A percentile compares a stretch with the other conserved stretches of the same genome.
Evolutionary conservation across 2,797 vertebrate species (phyloP).

Genomic region (Enteromius viviparus): DNA sequence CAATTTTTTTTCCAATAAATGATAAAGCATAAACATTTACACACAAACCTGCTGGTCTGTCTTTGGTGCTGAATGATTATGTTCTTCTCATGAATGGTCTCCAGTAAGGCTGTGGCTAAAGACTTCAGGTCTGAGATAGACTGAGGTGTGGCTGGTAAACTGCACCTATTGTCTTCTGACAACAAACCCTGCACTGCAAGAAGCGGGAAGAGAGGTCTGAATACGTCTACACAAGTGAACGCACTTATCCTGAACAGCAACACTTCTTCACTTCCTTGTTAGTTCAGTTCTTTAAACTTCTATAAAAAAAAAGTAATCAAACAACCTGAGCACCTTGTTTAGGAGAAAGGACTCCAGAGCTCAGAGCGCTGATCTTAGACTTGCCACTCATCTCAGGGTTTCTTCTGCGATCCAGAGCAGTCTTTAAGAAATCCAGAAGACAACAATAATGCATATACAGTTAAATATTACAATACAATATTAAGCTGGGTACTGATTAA

Average conservation of each 20-base stretch:
- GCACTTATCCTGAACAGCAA: background rate
- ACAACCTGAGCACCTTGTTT: conserved; percentile 79
- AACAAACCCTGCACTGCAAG: conserved; percentile 62
- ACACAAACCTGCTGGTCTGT: conserved; percentile 85
- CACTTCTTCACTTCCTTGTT: background rate
- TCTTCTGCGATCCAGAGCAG: conserved; percentile 84
- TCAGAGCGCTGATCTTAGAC: conserved; percentile 77
- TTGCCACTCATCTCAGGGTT: conserved; percentile 77
- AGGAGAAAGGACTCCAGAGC: conserved; percentile 83
- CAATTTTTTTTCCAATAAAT: background rate
- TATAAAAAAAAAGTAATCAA: background rate
- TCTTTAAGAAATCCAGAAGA: conserved; percentile 67
- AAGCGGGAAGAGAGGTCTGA: background rate
- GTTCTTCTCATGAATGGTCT: conserved; percentile 89
- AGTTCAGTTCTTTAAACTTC: background rate
- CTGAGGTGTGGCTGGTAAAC: conserved; percentile 84
- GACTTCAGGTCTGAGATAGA: conserved; percentile 87
- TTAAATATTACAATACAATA: background rate
- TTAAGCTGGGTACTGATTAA: background rate
- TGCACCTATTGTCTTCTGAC: conserved; percentile 82
- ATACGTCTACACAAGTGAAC: conserved; percentile 34
- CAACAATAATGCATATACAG: background rate
- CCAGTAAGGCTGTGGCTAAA: conserved; percentile 84
- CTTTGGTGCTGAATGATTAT: conserved; percentile 88
- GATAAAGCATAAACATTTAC: background rate